Base-by-base conservation (phyloP, 2,888 invertebrate genomes). In the Cantharis rustica region DNA sequence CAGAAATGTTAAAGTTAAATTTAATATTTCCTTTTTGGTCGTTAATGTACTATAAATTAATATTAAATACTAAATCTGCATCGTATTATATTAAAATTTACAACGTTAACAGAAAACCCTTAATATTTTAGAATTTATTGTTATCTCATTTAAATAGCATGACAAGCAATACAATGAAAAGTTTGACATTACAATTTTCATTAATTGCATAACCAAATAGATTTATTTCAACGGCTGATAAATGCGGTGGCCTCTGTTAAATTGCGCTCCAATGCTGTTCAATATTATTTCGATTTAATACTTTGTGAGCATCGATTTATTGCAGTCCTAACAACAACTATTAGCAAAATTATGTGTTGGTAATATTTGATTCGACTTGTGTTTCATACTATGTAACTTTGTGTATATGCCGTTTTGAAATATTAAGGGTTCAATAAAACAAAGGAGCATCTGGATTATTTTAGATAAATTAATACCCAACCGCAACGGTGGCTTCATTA, bases 1-100 rank as follows among this genome's bases (percentile, higher is more conserved):
- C n/a, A 16, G 16, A 63, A 62, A 63, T 63, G 63, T 63, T 63
- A 71, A 62, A 71, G 63, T 71, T 71, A 63, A 63, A 71, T 71
- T 71, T 71, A 71, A 62, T 26, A 71, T 63, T 63, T 71, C 62
- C 47, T 47, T 47, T 47, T 47, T 47, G n/a, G 47, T 47, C n/a
- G n/a, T 47, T 47, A 47, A 47, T 47, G 47, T n/a, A 47, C 47
- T 47, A 47, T 47, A 47, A 47, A 47, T 47, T 47, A 47, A 47
- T 47, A 47, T 47, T 47, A 47, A 47, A 47, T 47, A 47, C n/a
- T 47, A 47, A 47, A 47, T 47, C 47, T 47, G 47, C 47, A 47
- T 47, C 47, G 47, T n/a, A 47, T 47, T 47, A 47, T 47, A 47
- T 47, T 47, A 47, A 47, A 47, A 47, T 47, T 47, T 47, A 47